Base-by-base conservation (phyloP, 2,888 invertebrate genomes). In the Keiferia lycopersicella region DNA sequence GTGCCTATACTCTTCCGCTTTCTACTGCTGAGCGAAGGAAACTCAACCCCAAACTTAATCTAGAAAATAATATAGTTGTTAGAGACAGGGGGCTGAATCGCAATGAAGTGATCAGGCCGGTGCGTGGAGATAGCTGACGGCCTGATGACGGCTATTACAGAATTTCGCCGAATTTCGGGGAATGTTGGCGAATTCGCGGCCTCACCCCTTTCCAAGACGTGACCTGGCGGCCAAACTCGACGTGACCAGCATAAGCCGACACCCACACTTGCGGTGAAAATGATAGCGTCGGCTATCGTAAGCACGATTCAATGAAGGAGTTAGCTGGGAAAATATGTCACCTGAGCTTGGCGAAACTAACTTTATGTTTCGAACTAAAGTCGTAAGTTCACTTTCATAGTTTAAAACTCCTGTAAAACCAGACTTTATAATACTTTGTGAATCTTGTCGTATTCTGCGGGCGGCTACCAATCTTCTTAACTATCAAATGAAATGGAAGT, bases 201-300 rank as follows among this genome's bases (percentile, higher is more conserved):
- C 79, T 84, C 80, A 85, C 84, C 86, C 86, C 83, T 88, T 86
- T 78, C 74, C 68, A 66, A 67, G 73, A 87, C 88, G 88, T 88
- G 87, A 87, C 81, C 78, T 71, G 86, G 72, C 72, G 75, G 65
- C 71, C 69, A 73, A 80, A 34, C 63, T 65, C 62, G 56, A 73
- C 84, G 84, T 83, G 84, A 77, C 71, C 66, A 62, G 81, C 79
- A 83, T 82, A 77, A 69, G 67, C 65, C 68, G 51, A 63, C 48
- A 68, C 75, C 73, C 70, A 71, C 71, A 71, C 71, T 72, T 69
- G 65, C 65, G 60, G 65, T 65, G 66, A 72, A 73, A 75, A 72
- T 64, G 65, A 64, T 70, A 63, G 62, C 61, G 64, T 67, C 38
- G 39, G 59, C 67, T 67, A 64, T 68, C 68, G 67, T 65, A 66